Conservation (phyloP, 1,140 invertebrate species). For the Trichomalopsis sarcophagae region DNA sequence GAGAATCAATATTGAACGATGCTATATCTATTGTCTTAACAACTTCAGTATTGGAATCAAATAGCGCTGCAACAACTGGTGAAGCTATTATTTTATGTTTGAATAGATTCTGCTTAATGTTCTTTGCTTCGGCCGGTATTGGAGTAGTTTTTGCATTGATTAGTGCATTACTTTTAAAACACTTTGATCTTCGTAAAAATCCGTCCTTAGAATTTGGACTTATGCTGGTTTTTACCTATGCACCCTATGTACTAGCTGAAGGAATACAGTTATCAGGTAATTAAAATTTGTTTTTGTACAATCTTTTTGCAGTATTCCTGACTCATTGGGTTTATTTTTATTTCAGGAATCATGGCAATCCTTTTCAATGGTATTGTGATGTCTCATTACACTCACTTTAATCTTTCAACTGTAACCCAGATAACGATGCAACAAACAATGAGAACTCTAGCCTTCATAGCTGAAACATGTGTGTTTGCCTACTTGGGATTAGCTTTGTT, state of each 20-base stretch:
- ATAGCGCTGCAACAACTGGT: conserved; percentile 81
- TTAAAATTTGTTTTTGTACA: not conserved
- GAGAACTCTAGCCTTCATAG: conserved; percentile 97
- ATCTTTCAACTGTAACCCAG: conserved; percentile 98
- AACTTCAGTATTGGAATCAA: conserved; percentile 88
- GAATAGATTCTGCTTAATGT: conserved; percentile 96
- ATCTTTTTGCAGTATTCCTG: not conserved
- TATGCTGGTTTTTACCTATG: conserved; percentile 98
- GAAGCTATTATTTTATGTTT: conserved; percentile 93
- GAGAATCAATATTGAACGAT: conserved; percentile 98
- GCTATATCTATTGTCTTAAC: conserved; percentile 98
- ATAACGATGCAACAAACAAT: conserved; percentile 99
- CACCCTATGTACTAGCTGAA: conserved; percentile 98
- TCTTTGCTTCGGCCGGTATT: conserved; percentile 98
- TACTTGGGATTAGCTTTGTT: conserved; percentile 98
- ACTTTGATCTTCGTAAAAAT: conserved; percentile 97
- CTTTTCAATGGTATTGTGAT: conserved; percentile 99
- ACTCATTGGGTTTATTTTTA: conserved; percentile 51
- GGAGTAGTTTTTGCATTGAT: conserved; percentile 96
- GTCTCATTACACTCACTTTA: conserved; percentile 99
- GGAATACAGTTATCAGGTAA: conserved; percentile 95
- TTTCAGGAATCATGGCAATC: conserved; percentile 98
- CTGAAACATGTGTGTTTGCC: conserved; percentile 99
- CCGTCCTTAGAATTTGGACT: conserved; percentile 98
- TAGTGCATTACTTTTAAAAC: conserved; percentile 95